phyloP scores from a whole-genome alignment of 2,888 invertebrate genomes.

The Phaedon cochleariae region DNA sequence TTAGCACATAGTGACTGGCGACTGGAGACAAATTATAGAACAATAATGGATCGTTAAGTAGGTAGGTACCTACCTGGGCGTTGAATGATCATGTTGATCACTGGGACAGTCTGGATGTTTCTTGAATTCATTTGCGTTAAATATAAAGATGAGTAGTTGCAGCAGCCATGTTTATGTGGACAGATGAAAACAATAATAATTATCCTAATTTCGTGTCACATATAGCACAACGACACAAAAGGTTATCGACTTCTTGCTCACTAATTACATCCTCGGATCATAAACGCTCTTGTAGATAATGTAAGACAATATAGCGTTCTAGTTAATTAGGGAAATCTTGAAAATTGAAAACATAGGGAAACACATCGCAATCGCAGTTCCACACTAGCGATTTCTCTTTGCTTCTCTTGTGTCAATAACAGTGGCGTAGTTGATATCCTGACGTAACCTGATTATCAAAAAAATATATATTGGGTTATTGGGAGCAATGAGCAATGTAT shows the following conservation, averaged over 20 bases:
- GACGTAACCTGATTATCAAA: too few species aligned
- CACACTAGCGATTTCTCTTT: conserved; percentile 9
- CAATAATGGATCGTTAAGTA: neutral
- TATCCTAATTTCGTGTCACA: conserved; percentile 11
- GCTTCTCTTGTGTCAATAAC: conserved; percentile 13
- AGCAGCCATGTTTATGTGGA: conserved; percentile 61
- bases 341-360: conserved; percentile 18
- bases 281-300: neutral
- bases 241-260: neutral
- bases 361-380: conserved; percentile 11
- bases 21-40: neutral
- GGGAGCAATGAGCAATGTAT: too few species aligned
- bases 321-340: conserved; percentile 1
- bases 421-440: neutral
- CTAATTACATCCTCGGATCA: conserved; percentile 6
- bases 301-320: neutral
- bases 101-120: conserved; percentile 32
- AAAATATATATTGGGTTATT: too few species aligned
- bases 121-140: conserved; percentile 44
- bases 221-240: conserved; percentile 6
- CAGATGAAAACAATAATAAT: conserved; percentile 48
- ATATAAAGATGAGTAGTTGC: conserved; percentile 44
- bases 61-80: conserved; percentile 59
- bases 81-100: conserved; percentile 54
- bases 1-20: too few species aligned